Base-by-base conservation (phyloP, 1,140 invertebrate species). In the Temnothorax nylanderi region DNA sequence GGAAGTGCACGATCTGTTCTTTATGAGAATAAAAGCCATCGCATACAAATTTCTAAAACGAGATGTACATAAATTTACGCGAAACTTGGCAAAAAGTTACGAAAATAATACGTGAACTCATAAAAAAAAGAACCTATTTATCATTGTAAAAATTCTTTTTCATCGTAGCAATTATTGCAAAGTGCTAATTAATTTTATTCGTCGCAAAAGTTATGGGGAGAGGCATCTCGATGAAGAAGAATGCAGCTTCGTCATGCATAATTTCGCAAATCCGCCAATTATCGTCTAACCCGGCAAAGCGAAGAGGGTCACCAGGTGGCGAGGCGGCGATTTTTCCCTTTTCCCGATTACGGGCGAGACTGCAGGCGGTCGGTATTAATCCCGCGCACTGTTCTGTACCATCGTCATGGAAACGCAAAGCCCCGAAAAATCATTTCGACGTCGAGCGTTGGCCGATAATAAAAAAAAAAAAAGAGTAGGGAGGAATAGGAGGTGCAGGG, bases 381-480 rank as follows among this genome's bases (percentile, higher is more conserved):
- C 72, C 82, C 74, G 74, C 72, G 60, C 60, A 44, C 72, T 85
- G 82, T 77, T 72, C 65, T 82, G 49, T 74, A 84, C 86, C 71
- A 87, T 87, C 86, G 86, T 85, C 86, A 87, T 87, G 86, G 86
- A 85, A 87, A 87, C 86, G 86, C 86, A 87, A 87, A 87, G 86
- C 81, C 64, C 56, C 81, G 86, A 87, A 87, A 87, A 87, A 87
- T 87, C 81, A 87, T 87, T 85, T 85, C 86, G 80, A 87, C 86
- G 80, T 87, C 71, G 80, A 87, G 80, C 58, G 80, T 87, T 72
- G 69, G 62, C 71, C 80, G 71, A 85, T 87, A 87, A 87, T 85
- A 87, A 87, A 76, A 87, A 85, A 37, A 86, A 81, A 60, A 49
- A 47, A 37, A 32, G 21, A 44, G 21, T 34, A 41, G 47, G 54